Percentiles rank a stretch among this genome's conserved stretches.
These are phyloP conservation scores for Therioaphis trifolii DNA, from an alignment of 2,888 invertebrate genomes.

Conservation along the genomic window DNA sequence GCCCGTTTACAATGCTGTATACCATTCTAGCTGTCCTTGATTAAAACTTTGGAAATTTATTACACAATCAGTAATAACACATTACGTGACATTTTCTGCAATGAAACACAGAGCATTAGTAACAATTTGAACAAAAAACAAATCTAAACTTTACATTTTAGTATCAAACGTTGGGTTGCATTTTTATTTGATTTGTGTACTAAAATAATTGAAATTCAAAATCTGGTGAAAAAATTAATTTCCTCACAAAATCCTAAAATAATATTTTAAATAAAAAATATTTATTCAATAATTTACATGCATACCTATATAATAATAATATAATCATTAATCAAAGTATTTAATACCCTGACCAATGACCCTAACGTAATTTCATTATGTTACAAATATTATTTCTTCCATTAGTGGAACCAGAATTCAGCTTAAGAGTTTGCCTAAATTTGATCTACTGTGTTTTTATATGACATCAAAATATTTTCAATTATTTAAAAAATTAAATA, in stretches of 20 bases:
- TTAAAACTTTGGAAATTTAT: conserved; percentile 36
- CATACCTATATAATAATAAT: neutral
- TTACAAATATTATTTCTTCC: no score
- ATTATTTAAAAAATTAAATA: no score
- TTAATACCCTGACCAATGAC: no score
- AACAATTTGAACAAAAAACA: neutral
- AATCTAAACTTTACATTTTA: conserved; percentile 3
- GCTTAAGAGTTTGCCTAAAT: no score
- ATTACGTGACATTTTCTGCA: conserved; percentile 31
- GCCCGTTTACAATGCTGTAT: neutral
- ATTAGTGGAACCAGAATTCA: no score
- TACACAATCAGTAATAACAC: conserved; percentile 35
- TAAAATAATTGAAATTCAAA: neutral
- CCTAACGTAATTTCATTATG: no score
- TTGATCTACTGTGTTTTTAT: no score
- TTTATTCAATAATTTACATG: neutral
- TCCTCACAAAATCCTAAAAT: neutral
- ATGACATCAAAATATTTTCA: no score
- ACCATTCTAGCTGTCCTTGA: conserved; percentile 37
- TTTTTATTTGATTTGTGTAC: conserved; percentile 12
- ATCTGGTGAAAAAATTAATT: neutral
- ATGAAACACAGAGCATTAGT: neutral
- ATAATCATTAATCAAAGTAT: no score
- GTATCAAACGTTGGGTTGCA: neutral
- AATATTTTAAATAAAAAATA: neutral